Conservation (phyloP, 2,797 vertebrate species). For the Acropternis orthonyx region DNA sequence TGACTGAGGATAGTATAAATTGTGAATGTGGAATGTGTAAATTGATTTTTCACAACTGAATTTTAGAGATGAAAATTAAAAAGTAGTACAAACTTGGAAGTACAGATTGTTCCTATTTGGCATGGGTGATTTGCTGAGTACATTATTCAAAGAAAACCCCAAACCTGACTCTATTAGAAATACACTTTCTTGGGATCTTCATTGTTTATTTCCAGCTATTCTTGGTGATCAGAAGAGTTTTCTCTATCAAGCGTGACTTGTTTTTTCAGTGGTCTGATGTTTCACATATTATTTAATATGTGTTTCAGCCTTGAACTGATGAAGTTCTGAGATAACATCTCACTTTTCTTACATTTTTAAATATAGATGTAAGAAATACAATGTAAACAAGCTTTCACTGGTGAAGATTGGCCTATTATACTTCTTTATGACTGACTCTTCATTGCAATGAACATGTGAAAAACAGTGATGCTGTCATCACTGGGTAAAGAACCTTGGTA, state of each 20-base stretch:
- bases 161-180: background rate
- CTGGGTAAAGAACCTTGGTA: slow-evolving; percentile 14
- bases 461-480: slow-evolving; percentile 26
- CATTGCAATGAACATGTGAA: background rate
- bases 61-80: background rate
- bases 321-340: background rate
- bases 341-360: background rate
- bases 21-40: background rate
- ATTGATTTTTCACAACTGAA: background rate
- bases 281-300: background rate
- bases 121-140: background rate
- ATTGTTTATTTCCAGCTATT: background rate
- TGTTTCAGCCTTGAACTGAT: background rate
- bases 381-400: background rate
- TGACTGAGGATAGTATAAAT: background rate
- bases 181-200: background rate
- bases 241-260: background rate
- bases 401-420: background rate
- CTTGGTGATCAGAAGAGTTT: background rate
- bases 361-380: background rate
- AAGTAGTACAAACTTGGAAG: background rate
- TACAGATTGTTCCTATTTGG: background rate
- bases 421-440: background rate
- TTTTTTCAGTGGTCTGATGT: background rate
- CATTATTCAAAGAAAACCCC: background rate